Percentiles rank a stretch among this genome's conserved stretches.
phyloP scores from a whole-genome alignment of 2,797 vertebrate species.

The Anomalospiza imberbis region DNA sequence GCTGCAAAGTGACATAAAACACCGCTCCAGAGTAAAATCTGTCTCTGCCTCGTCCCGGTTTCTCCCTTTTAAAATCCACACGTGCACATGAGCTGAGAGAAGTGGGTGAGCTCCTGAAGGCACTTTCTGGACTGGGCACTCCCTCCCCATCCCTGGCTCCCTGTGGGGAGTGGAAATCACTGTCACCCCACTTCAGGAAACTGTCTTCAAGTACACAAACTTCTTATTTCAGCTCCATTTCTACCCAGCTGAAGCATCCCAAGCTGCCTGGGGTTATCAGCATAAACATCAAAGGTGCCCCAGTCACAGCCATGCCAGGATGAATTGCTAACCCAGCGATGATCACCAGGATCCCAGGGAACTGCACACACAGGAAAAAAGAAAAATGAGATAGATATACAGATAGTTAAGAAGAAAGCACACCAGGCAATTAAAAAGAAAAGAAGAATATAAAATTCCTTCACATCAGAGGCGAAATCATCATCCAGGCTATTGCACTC shows the following conservation, averaged over 20 bases:
- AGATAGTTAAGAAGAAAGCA: not conserved
- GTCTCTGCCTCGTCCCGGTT: not conserved
- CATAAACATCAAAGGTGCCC: not conserved
- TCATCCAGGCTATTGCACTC: not conserved
- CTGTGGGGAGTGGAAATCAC: not conserved
- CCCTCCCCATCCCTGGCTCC: not conserved
- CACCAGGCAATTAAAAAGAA: not conserved
- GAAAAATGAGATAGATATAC: not conserved
- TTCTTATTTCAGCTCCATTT: not conserved
- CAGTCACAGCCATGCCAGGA: not conserved
- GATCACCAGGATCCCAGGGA: not conserved
- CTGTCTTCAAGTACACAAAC: not conserved
- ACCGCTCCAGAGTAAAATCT: not conserved
- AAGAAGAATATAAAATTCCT: not conserved
- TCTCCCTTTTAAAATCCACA: not conserved
- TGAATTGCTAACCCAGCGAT: not conserved
- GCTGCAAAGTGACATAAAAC: not conserved
- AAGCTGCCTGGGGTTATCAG: not conserved
- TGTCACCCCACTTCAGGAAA: not conserved
- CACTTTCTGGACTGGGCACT: rapidly evolving
- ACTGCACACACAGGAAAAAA: not conserved
- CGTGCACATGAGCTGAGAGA: rapidly evolving
- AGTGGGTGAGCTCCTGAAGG: not conserved
- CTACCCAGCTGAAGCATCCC: not conserved
- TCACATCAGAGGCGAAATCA: constrained; percentile 4